Base-by-base conservation (phyloP, 2,888 invertebrate genomes). In the Clistopyga incitator region DNA sequence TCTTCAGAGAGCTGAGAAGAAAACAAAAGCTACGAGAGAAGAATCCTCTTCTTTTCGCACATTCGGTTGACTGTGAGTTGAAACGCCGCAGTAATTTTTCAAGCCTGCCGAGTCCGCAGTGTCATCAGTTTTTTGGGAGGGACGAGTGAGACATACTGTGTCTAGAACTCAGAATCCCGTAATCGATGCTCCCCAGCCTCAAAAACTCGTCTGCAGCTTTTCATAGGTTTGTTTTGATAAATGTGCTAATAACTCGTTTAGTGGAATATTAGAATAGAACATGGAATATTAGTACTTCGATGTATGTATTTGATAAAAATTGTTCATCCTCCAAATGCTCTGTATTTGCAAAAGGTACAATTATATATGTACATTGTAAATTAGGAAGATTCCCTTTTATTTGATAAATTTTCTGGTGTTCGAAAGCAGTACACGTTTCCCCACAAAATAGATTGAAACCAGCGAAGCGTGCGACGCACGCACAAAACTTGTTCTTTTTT, bases 401-500 rank as follows among this genome's bases (percentile, higher is more conserved):
- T 74, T 81, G 61, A 38, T 52, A 54, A 56, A 18, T 34, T n/a
- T n/a, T 52, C 23, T 65, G 45, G 23, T 50, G 13, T 25, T 65
- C 25, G 47, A 47, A 67, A 38, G 42, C 20, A 20, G 42, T 42
- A 18, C 34, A 61, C 47, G 78, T 59, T 78, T 18, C 83, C 80
- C 86, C 86, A 83, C 82, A 83, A 87, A 88, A 88, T 87, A 87
- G 87, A 90, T 90, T 87, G 87, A 88, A 88, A 81, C 87, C 88
- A 87, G 82, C 85, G 87, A 75, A 81, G 85, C 87, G 87, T 88
- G 82, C 83, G 78, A 38, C 75, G 61, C 71, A 54, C 74, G 77
- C 78, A 79, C 76, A 81, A 84, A 84, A 83, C 82, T 52, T 77
- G 74, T 67, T 61, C 54, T 42, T 45, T 65, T 45, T 65, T 67